phyloP scores from a whole-genome alignment of 2,888 invertebrate genomes.

The Epirrhoe tristata region DNA sequence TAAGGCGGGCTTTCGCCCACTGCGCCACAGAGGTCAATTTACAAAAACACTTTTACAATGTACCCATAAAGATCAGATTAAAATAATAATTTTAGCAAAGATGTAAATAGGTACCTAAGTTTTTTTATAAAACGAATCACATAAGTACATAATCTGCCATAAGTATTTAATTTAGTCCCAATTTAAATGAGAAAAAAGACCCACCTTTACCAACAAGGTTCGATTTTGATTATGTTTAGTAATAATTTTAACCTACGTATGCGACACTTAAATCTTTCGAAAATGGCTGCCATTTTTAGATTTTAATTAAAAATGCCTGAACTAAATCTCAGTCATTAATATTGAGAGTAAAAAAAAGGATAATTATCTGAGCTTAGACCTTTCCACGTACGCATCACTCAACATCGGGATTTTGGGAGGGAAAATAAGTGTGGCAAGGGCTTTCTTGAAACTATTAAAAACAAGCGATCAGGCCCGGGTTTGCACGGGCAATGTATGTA shows the following conservation, averaged over 20 bases:
- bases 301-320: constrained; percentile 41
- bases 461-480: no score
- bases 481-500: no score
- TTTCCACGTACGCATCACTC: constrained; percentile 67
- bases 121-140: no score
- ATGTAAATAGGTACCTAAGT: no score
- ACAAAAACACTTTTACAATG: no score
- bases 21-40: no score
- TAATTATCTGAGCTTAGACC: constrained; percentile 67
- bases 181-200: background rate
- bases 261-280: constrained; percentile 11
- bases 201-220: background rate
- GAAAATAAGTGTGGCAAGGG: constrained; percentile 41
- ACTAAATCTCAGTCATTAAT: constrained; percentile 44
- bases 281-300: constrained; percentile 36
- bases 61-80: no score
- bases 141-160: no score
- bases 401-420: constrained; percentile 48
- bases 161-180: no score
- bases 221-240: background rate
- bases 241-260: constrained; percentile 5
- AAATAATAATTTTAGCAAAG: no score
- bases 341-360: constrained; percentile 56
- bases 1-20: no score
- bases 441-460: no score